Conservation (phyloP, 2,113 vertebrate species). For the Hyla sarda region DNA sequence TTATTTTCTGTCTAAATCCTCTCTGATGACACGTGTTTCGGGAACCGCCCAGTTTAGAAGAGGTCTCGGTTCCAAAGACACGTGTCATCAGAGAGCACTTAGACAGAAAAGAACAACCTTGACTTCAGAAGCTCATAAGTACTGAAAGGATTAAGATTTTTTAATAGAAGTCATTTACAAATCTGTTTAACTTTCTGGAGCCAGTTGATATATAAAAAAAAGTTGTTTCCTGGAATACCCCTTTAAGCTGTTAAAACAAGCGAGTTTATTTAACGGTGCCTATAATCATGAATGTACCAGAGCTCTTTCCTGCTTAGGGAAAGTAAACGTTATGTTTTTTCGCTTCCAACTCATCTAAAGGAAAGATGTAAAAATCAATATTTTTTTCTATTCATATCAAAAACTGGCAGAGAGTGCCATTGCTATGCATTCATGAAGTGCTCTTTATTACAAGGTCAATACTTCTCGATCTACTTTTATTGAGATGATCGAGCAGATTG, state of each 20-base stretch:
- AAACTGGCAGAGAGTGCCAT: conserved; percentile 17
- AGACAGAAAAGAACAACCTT: too few relatives aligned
- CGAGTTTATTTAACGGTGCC: not conserved
- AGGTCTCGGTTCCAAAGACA: too few relatives aligned
- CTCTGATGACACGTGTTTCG: too few relatives aligned
- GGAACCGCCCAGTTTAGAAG: too few relatives aligned
- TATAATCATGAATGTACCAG: not conserved
- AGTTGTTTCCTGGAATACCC: too few relatives aligned
- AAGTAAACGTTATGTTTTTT: conserved; percentile 36
- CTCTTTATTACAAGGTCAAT: conserved; percentile 44
- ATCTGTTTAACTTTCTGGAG: too few relatives aligned
- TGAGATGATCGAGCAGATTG: conserved; percentile 42
- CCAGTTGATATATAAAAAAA: too few relatives aligned
- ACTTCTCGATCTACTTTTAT: conserved; percentile 41
- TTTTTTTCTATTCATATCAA: conserved; percentile 41
- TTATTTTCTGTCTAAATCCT: too few relatives aligned
- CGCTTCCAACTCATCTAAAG: conserved; percentile 1
- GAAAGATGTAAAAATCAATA: conserved; percentile 49
- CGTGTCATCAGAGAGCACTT: too few relatives aligned
- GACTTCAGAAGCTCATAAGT: too few relatives aligned
- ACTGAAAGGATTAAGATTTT: too few relatives aligned
- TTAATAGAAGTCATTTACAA: too few relatives aligned
- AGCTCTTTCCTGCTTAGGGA: conserved; percentile 10
- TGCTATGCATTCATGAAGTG: conserved; percentile 32
- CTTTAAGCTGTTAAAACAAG: not conserved